Conservation (phyloP, 2,797 vertebrate species). For the Pseudochromis fuscus region DNA sequence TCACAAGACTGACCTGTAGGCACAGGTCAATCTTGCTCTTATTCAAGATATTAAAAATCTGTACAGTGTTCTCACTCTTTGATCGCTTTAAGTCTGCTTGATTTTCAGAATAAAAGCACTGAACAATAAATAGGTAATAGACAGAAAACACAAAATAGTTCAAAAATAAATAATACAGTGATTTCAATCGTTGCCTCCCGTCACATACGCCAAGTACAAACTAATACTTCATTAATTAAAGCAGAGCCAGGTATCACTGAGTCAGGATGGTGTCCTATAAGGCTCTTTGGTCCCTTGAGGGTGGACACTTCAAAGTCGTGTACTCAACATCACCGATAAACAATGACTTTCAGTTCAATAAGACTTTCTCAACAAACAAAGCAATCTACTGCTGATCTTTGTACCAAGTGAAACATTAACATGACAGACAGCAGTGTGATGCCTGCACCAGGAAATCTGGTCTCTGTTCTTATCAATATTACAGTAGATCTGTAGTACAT, state of each 20-base stretch:
- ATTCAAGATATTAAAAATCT: constrained; percentile 50
- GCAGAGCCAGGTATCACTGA: constrained; percentile 63
- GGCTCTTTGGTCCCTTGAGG: constrained; percentile 78
- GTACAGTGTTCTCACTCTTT: constrained; percentile 56
- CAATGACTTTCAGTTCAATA: constrained; percentile 51
- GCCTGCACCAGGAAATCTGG: constrained; percentile 48
- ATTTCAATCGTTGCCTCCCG: constrained; percentile 50
- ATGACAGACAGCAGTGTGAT: constrained; percentile 50
- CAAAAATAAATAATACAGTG: constrained; percentile 81
- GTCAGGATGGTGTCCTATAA: constrained; percentile 68
- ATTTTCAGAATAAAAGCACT: constrained; percentile 69
- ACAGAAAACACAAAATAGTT: constrained; percentile 62
- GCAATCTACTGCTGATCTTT: constrained; percentile 18
- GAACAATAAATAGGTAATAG: constrained; percentile 78
- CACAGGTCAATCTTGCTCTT: constrained; percentile 34
- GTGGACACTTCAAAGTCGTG: constrained; percentile 62
- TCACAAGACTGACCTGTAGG: constrained; percentile 33
- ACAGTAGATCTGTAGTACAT: constrained; percentile 63
- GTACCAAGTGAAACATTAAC: constrained; percentile 48
- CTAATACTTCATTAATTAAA: constrained; percentile 48
- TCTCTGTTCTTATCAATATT: constrained; percentile 53
- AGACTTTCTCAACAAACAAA: constrained; percentile 34
- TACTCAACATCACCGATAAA: constrained; percentile 43
- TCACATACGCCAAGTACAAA: constrained; percentile 56
- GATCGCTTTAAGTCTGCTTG: constrained; percentile 44